Base-by-base conservation (phyloP, 2,888 invertebrate genomes). In the Plemyria rubiginata region DNA sequence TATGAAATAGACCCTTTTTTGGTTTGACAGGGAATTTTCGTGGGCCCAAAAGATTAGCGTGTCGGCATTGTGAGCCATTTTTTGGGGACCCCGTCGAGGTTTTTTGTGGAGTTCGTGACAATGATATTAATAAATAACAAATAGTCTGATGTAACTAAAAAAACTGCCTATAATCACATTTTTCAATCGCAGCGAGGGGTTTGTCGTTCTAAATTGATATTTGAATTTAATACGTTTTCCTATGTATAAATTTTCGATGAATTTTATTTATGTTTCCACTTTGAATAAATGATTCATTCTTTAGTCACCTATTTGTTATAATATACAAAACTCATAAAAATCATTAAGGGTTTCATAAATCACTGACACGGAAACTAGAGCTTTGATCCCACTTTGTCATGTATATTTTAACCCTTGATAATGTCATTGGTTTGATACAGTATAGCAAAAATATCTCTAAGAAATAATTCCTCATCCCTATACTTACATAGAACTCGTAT, bases 41-140 rank as follows among this genome's bases (percentile, higher is more conserved):
- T 83, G 80, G 84, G 82, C 84, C 82, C 77, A 84, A 85, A 81
- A 90, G 92, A 91, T 92, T 91, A 91, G 84, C 83, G 88, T 86
- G 78, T 80, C 75, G 49, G 62, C 77, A 85, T 87, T 87, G 88
- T 89, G 79, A 85, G 79, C 77, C 82, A 85, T 86, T 90, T 90
- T 90, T 89, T 89, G 74, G 76, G 55, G 67, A 53, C 65, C 66
- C 67, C 72, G 67, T 60, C 67, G 64, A 69, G 56, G 61, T 73
- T 86, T 88, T 89, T 90, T 88, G 76, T 84, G 41, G 67, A 58
- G 71, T 77, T 84, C 82, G 80, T 86, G 87, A 87, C 86, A 81
- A 79, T 77, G 82, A 85, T 85, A 84, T 87, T 90, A 88, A 88
- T 90, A 90, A 87, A 90, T 90, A 89, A 91, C 86, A 86, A 88